Evolutionary conservation across 2,113 vertebrate species (phyloP).

Genomic region (Lynx canadensis): DNA sequence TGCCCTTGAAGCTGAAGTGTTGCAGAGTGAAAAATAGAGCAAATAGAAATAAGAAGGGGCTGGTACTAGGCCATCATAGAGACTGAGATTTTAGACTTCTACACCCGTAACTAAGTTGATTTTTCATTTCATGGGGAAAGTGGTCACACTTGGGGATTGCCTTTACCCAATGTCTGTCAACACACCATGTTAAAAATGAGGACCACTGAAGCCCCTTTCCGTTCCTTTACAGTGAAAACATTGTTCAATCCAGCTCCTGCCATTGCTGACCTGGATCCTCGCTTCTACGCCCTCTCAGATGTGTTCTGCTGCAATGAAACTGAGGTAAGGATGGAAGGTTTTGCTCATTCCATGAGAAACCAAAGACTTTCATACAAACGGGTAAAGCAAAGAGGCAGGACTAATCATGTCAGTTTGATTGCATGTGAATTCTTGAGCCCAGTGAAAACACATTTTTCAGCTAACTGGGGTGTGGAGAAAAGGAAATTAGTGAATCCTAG

Average conservation of each 20-base stretch:
- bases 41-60: background rate
- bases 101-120: background rate
- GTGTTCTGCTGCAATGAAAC: constrained; percentile 99
- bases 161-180: constrained; percentile 10
- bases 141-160: background rate
- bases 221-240: constrained; percentile 91
- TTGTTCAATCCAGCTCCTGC: constrained; percentile 98
- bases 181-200: background rate
- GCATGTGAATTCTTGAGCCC: background rate
- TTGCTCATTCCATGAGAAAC: background rate
- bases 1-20: background rate
- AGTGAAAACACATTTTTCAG: constrained; percentile 25
- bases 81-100: background rate
- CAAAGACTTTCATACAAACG: constrained; percentile 25
- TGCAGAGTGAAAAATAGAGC: background rate
- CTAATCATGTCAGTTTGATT: background rate
- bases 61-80: background rate
- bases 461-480: background rate
- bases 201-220: constrained; percentile 35
- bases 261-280: constrained; percentile 89
- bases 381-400: background rate
- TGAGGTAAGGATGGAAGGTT: constrained; percentile 87
- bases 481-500: background rate
- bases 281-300: constrained; percentile 92
- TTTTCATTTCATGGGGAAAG: background rate